Evolutionary conservation across 2,888 invertebrate species (phyloP).

Genomic region (Mesochorus sp.): DNA sequence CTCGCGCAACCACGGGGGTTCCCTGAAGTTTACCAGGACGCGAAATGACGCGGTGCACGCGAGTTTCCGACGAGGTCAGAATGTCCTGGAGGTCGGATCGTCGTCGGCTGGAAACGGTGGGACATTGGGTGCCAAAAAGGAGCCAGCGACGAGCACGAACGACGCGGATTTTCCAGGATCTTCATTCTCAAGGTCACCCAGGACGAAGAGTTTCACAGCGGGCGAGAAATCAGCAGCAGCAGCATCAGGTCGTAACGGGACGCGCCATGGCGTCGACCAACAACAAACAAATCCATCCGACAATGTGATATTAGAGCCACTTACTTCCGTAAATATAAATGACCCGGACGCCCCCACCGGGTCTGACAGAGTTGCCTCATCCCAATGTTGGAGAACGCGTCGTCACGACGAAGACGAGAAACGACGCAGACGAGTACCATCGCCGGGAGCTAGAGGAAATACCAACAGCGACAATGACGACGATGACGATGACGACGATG

Average conservation of each 20-base stretch:
- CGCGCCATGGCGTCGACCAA: slow-evolving; percentile 39
- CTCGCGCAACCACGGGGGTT: slow-evolving; percentile 68
- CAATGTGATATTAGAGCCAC: slow-evolving; percentile 81
- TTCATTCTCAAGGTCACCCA: slow-evolving; percentile 49
- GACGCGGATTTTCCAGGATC: not conserved
- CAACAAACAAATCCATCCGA: slow-evolving; percentile 79
- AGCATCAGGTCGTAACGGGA: not conserved
- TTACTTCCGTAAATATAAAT: slow-evolving; percentile 68
- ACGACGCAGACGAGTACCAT: slow-evolving; percentile 34
- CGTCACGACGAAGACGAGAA: slow-evolving; percentile 40
- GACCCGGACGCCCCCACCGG: slow-evolving; percentile 10
- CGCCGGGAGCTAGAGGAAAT: slow-evolving; percentile 21
- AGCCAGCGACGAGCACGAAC: not conserved
- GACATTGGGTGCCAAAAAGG: not conserved
- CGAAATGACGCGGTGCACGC: slow-evolving; percentile 26
- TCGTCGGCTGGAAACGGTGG: not conserved
- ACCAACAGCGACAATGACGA: not conserved
- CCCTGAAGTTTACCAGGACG: slow-evolving; percentile 65
- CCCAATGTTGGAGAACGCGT: slow-evolving; percentile 30
- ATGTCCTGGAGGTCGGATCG: slow-evolving; percentile 17
- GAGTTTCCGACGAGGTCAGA: slow-evolving; percentile 21
- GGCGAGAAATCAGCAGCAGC: no score
- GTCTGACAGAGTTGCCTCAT: not conserved
- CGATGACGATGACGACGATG: not conserved
- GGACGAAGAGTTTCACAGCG: slow-evolving; percentile 40